phyloP scores from a whole-genome alignment of 23 tunicate genomes.

The Styela plicata region DNA sequence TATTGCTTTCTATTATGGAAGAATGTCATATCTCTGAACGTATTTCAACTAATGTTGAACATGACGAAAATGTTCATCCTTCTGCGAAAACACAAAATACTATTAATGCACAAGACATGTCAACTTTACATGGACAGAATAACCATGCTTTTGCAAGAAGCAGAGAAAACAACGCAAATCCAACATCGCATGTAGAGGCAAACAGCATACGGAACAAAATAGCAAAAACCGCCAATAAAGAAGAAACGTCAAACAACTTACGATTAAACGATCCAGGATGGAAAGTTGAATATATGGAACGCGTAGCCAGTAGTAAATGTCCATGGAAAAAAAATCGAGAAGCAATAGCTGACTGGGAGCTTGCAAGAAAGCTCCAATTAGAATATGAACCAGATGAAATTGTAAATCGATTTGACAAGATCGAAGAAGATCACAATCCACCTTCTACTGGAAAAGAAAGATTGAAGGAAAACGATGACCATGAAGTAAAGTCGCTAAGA shows the following conservation, averaged over 20 bases:
- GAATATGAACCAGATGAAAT: not conserved
- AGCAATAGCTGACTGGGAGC: slow-evolving; percentile 1
- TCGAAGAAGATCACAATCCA: not conserved
- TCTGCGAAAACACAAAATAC: not conserved
- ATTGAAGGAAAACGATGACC: not conserved
- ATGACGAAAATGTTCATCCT: not conserved
- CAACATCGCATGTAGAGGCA: not conserved
- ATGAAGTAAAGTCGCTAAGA: not conserved
- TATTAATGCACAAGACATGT: not conserved
- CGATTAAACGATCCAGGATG: not conserved
- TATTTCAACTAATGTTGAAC: not conserved
- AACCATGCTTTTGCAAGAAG: not conserved
- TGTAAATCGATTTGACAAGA: not conserved
- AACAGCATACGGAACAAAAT: not conserved
- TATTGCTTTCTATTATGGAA: not conserved
- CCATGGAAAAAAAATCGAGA: not conserved
- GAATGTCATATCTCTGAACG: not conserved
- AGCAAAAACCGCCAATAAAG: not conserved
- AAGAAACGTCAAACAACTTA: not conserved
- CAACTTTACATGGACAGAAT: not conserved
- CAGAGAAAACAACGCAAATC: not conserved
- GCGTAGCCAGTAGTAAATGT: not conserved
- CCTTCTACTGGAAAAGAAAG: not conserved
- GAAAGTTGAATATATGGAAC: not conserved
- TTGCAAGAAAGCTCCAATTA: not conserved